Percentiles rank a stretch among this genome's conserved stretches.
These are phyloP conservation scores for Falco biarmicus DNA, from an alignment of 2,797 vertebrate genomes.

Conservation along the genomic window DNA sequence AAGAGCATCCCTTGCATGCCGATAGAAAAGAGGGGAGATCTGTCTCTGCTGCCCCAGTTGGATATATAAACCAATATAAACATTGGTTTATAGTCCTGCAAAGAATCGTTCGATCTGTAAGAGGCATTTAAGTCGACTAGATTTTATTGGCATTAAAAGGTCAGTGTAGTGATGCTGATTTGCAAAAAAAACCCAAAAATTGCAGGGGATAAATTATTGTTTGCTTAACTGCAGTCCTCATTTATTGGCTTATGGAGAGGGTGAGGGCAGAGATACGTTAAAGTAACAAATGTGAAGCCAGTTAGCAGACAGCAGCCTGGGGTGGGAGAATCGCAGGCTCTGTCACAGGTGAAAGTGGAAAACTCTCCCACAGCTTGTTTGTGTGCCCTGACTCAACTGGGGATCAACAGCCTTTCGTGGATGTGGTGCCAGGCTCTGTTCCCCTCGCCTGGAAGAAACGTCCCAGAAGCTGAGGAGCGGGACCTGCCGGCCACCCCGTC, in stretches of 20 bases:
- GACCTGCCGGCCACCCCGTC: neutral
- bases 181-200: neutral
- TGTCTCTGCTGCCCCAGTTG: neutral
- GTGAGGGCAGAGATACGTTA: rapidly evolving
- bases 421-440: neutral
- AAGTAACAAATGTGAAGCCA: neutral
- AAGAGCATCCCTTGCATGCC: neutral
- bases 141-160: neutral
- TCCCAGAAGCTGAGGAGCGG: neutral
- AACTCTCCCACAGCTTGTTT: neutral
- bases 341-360: neutral
- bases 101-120: neutral
- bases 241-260: neutral
- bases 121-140: neutral
- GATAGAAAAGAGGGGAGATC: neutral
- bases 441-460: neutral
- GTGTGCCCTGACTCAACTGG: neutral
- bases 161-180: neutral
- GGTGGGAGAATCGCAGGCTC: neutral
- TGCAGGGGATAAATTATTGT: neutral
- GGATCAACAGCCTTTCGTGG: neutral
- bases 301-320: neutral
- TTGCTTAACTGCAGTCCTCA: neutral
- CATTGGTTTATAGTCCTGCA: neutral
- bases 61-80: too few species aligned